Evolutionary conservation across 1,140 invertebrate genomes (phyloP).

Genomic region (Dendroctonus valens): DNA sequence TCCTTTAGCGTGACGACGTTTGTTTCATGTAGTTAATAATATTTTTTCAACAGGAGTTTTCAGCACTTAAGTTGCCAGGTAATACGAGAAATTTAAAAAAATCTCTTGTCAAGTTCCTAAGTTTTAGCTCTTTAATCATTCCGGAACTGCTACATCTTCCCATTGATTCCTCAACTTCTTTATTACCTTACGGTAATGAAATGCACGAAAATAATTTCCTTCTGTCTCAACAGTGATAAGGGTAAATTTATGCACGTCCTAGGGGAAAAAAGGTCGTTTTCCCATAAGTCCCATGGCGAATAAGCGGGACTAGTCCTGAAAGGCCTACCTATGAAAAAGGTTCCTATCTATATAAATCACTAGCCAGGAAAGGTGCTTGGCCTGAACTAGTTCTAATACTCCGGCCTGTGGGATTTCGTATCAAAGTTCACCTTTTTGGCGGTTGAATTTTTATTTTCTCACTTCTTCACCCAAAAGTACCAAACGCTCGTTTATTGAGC

Average conservation of each 20-base stretch:
- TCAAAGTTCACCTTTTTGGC: too few relatives aligned
- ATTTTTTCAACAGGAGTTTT: slow-evolving; percentile 3
- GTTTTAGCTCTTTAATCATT: slow-evolving; percentile 29
- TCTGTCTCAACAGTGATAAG: slow-evolving; percentile 35
- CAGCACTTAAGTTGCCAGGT: neutral
- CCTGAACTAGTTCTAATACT: slow-evolving; percentile 22
- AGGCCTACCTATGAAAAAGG: slow-evolving; percentile 14
- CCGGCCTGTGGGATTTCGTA: neutral
- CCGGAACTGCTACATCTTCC: slow-evolving; percentile 17
- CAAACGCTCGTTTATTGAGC: too few relatives aligned
- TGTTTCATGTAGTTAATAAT: slow-evolving; percentile 2
- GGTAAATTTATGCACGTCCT: slow-evolving; percentile 28
- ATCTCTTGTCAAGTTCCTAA: slow-evolving; percentile 8
- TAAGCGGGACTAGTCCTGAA: slow-evolving; percentile 18
- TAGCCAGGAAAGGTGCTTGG: neutral
- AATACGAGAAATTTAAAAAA: neutral
- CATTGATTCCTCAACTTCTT: slow-evolving; percentile 25
- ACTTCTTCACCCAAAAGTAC: too few relatives aligned
- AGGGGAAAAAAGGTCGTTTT: slow-evolving; percentile 22
- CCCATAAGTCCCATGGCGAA: slow-evolving; percentile 27
- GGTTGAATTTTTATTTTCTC: too few relatives aligned
- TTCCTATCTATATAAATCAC: slow-evolving; percentile 12
- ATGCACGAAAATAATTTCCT: slow-evolving; percentile 31
- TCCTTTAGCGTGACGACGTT: slow-evolving; percentile 10
- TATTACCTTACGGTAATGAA: slow-evolving; percentile 24